Conservation (phyloP, 2,888 invertebrate species). For the Folsomia candida region DNA sequence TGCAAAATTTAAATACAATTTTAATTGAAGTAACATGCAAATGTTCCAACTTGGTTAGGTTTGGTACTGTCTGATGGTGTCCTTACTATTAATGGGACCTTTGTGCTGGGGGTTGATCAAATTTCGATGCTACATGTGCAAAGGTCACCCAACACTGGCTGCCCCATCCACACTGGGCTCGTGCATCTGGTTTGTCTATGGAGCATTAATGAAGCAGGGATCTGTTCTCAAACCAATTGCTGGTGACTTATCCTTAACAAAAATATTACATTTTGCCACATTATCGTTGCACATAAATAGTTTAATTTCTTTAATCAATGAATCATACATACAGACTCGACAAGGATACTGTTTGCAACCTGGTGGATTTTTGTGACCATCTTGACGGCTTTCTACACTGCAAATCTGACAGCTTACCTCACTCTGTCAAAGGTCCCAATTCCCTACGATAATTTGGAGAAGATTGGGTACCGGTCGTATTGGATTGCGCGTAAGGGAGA, state of each 20-base stretch:
- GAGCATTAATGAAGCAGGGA: slow-evolving; percentile 82
- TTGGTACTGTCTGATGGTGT: slow-evolving; percentile 72
- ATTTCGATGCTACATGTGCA: slow-evolving; percentile 59
- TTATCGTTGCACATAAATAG: too few relatives aligned
- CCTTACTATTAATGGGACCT: slow-evolving; percentile 73
- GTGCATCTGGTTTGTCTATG: slow-evolving; percentile 84
- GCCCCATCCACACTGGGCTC: slow-evolving; percentile 63
- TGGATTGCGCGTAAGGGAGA: slow-evolving; percentile 72
- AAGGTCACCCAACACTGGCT: slow-evolving; percentile 56
- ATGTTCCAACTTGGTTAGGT: too few relatives aligned
- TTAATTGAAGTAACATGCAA: too few relatives aligned
- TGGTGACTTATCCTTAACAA: slow-evolving; percentile 58
- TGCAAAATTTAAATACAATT: too few relatives aligned
- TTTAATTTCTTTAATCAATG: too few relatives aligned
- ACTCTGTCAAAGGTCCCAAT: slow-evolving; percentile 80
- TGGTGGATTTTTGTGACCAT: slow-evolving; percentile 91
- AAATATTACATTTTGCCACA: too few relatives aligned
- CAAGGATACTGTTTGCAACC: slow-evolving; percentile 77
- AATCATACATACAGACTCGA: slow-evolving; percentile 64
- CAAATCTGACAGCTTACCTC: slow-evolving; percentile 83
- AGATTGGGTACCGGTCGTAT: slow-evolving; percentile 51
- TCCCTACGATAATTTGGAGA: slow-evolving; percentile 61
- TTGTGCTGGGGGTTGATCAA: slow-evolving; percentile 69
- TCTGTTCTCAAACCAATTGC: slow-evolving; percentile 75
- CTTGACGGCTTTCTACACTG: slow-evolving; percentile 84